Percentiles rank a stretch among this genome's conserved stretches.
phyloP scores from a whole-genome alignment of 92 coral and sea anemone genomes.

The Paramuricea clavata region DNA sequence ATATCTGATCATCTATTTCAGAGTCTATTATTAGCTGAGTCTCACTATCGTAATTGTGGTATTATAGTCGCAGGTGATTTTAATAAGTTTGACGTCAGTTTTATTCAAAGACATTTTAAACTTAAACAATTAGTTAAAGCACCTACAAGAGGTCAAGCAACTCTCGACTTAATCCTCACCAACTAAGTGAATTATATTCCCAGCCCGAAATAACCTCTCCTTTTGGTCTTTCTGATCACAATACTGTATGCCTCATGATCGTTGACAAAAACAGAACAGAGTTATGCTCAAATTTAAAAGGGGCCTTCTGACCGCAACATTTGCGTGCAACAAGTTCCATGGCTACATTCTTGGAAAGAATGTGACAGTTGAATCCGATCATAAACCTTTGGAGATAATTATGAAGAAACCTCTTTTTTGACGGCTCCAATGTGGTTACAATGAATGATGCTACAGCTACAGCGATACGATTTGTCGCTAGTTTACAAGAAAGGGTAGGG shows the following conservation, averaged over 20 bases:
- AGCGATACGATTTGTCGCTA: slow-evolving; percentile 50
- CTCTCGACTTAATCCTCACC: too few species aligned
- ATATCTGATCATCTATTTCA: too few species aligned
- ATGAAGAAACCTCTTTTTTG: slow-evolving; percentile 54
- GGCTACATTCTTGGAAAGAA: slow-evolving; percentile 52
- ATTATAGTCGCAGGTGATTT: too few species aligned
- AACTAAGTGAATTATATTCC: too few species aligned
- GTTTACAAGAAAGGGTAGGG: slow-evolving; percentile 61
- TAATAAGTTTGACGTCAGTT: too few species aligned
- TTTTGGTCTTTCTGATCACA: too few species aligned
- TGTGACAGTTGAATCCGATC: slow-evolving; percentile 43
- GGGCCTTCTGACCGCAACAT: slow-evolving; percentile 53
- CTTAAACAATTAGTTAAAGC: too few species aligned
- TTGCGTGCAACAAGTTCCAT: slow-evolving; percentile 55
- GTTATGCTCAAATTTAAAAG: slow-evolving; percentile 57
- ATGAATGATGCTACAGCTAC: slow-evolving; percentile 58
- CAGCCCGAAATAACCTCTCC: too few species aligned
- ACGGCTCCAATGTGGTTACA: slow-evolving; percentile 61
- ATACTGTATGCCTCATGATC: slow-evolving; percentile 50
- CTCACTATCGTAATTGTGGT: too few species aligned
- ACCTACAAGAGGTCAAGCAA: too few species aligned
- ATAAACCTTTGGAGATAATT: slow-evolving; percentile 53
- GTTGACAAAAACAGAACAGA: slow-evolving; percentile 45
- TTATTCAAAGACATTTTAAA: too few species aligned
- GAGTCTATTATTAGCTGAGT: too few species aligned